Evolutionary conservation across 2,113 vertebrate species (phyloP), one percentile per base, ranked within the genome.

Genomic region (Parus major): DNA sequence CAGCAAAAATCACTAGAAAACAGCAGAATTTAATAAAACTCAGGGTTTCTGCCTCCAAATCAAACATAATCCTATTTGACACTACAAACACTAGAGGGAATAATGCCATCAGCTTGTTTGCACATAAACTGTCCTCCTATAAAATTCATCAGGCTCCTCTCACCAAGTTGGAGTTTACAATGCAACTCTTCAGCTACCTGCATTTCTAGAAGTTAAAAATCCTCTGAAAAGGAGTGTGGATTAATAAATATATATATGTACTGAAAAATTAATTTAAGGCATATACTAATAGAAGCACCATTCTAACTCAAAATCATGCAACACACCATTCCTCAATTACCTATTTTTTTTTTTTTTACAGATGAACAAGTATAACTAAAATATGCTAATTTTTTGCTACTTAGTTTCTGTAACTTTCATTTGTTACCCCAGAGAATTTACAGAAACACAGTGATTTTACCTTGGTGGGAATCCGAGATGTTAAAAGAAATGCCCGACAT

Each of bases 391-490:
- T 75, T 80, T 79, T 80, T n/a, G 31, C 56, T 77, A 65, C 27
- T 82, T 42, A 63, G 17, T 78, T 82, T 52, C 60, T 22, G 29
- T 60, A 78, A 68, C n/a, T 80, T 47, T 60, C 12, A 42, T 63
- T 46, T 77, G 21, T 63, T 9, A 28, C 4, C 22, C 0, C 15
- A 29, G 15, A 82, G 25, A 23, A 82, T 47, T 82, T 68, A 50
- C 12, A 68, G 41, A 77, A 90, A 56, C 20, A 70, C 1, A 36
- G 60, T 42, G 25, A 33, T 56, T 97, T 98, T 98, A 99, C 99
- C 99, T 99, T 99, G 93, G 98, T 98, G 71, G 99, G 99, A 96
- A 99, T 98, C 56, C 99, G 98, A 29, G 99, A 98, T 0, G 98
- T 98, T 92, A 99, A 87, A 22, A 99, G 98, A 98, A 99, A 99